Evolutionary conservation across 2,888 invertebrate species (phyloP), one percentile per base, ranked within the genome.

Genomic region (Auanema sp.): DNA sequence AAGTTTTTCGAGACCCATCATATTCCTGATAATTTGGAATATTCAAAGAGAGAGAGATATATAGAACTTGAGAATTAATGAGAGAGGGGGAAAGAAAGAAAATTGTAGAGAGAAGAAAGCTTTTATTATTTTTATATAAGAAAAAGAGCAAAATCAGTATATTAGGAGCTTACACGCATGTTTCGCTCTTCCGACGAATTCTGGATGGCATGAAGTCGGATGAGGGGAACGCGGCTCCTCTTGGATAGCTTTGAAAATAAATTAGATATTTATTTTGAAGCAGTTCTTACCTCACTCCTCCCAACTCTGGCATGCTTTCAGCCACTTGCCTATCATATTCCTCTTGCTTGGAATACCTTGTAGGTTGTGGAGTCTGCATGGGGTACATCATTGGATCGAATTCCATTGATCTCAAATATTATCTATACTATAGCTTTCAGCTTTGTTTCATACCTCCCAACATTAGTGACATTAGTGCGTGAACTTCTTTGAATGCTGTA

Each of bases 381-480:
- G 75, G 74, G 54, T 72, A 75, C 70, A 76, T 74, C 60, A 75
- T 62, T 14, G 76, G 75, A 42, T 82, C 81, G 65, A 81, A 82
- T 42, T 81, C 81, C 74, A 81, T 82, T 2, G 81, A 81, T 65
- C 81, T 81, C 69, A 63, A 78, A 64, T 50, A 53, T 47, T 16
- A 23, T 8, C 6, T 16, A 47, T 18, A 6, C 47, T 47, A 18
- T 10, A 47, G 47, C 16, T 1, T 18, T 21, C 47, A 18, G 47
- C 16, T n/a, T n/a, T n/a, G n/a, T n/a, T 12, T 55, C 69, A 43
- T 47, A 81, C 80, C 81, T 68, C 56, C 79, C 81, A 58, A 81
- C 75, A 63, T 81, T 81, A 18, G 81, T 81, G 55, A 81, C 79
- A 64, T 81, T 81, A n/a, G 81, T 81, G 16, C 80, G 64, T 21